phyloP scores from a whole-genome alignment of 2,113 vertebrate species.

The Campylomormyrus numenius region DNA sequence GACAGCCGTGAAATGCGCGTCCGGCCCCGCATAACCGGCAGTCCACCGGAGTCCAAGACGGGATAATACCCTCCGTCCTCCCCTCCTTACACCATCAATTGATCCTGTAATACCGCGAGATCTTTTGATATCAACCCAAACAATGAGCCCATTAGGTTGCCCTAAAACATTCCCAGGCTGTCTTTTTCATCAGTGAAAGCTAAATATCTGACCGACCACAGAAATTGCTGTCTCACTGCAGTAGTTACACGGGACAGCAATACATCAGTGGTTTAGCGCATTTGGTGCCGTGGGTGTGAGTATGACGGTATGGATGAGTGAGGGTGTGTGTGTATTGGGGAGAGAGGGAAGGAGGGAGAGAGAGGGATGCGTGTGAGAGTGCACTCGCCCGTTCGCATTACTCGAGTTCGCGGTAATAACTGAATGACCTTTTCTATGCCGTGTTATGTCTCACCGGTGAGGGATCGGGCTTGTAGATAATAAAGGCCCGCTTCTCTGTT shows the following conservation, averaged over 20 bases:
- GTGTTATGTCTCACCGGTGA: constrained; percentile 74
- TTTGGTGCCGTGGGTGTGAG: constrained; percentile 13
- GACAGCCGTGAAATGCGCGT: not conserved
- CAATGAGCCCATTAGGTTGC: not conserved
- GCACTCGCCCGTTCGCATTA: constrained; percentile 42
- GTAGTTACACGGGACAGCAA: not conserved
- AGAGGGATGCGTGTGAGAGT: constrained; percentile 9
- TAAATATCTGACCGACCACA: constrained; percentile 1
- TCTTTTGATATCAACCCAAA: not conserved
- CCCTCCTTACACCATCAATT: not conserved
- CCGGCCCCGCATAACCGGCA: not conserved
- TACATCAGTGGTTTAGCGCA: constrained; percentile 15
- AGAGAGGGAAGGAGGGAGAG: constrained; percentile 31
- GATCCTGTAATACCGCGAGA: not conserved
- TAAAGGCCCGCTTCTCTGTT: constrained; percentile 65
- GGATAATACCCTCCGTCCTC: not conserved
- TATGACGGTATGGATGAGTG: not conserved
- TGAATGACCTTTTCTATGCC: constrained; percentile 75
- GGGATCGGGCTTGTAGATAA: constrained; percentile 71
- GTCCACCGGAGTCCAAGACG: not conserved
- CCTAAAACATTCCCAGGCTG: not conserved
- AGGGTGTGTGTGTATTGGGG: constrained; percentile 8
- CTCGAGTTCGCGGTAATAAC: constrained; percentile 65
- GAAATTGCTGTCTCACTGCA: constrained; percentile 17
- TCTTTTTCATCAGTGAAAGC: not conserved